Evolutionary conservation across 2,888 invertebrate genomes (phyloP).

Genomic region (Stenolophus ochropezus): DNA sequence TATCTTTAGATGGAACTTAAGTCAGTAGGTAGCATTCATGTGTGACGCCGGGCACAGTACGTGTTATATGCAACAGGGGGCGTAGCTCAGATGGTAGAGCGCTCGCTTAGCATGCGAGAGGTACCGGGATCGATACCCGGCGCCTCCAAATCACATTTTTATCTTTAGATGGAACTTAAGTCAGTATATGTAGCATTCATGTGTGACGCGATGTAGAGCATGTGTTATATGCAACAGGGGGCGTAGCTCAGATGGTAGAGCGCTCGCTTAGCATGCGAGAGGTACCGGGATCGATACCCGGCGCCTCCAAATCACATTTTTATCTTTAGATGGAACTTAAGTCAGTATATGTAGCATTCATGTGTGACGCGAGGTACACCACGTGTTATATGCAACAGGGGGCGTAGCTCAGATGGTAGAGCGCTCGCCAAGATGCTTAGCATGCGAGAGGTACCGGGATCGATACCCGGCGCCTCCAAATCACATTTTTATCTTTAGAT

Average conservation of each 20-base stretch:
- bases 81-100: slow-evolving; percentile 77
- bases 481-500: too few species aligned
- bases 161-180: background rate
- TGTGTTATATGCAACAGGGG: slow-evolving; percentile 59
- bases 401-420: slow-evolving; percentile 76
- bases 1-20: background rate
- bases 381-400: background rate
- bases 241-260: slow-evolving; percentile 77
- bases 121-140: slow-evolving; percentile 76
- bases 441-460: slow-evolving; percentile 78
- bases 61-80: slow-evolving; percentile 62
- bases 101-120: slow-evolving; percentile 77
- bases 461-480: slow-evolving; percentile 74
- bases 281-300: slow-evolving; percentile 76
- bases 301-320: slow-evolving; percentile 69
- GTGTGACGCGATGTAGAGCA: background rate
- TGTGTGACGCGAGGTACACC: background rate
- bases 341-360: background rate
- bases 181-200: background rate
- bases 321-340: background rate
- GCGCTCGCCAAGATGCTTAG: slow-evolving; percentile 77
- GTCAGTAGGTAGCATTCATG: background rate
- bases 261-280: slow-evolving; percentile 77
- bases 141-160: slow-evolving; percentile 68
- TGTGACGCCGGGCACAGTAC: background rate